Evolutionary conservation across 1,140 invertebrate species (phyloP).

Genomic region (Olivierus martensii): DNA sequence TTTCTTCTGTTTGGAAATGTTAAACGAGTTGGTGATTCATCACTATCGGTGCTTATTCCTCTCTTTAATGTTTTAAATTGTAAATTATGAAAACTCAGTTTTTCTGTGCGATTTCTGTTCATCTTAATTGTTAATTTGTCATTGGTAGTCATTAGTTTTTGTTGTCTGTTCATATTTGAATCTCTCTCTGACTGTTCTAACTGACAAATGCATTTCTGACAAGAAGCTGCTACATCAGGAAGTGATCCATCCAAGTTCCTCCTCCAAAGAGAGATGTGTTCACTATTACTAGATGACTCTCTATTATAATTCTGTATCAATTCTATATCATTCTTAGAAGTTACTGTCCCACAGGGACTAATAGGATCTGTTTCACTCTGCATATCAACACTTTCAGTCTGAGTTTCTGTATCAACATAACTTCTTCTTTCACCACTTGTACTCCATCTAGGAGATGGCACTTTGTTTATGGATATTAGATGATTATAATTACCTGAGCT

Average conservation of each 20-base stretch:
- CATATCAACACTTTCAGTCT: slow-evolving; percentile 44
- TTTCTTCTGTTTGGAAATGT: background rate
- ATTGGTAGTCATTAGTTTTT: no score
- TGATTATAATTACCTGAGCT: slow-evolving; percentile 4
- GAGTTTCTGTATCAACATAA: slow-evolving; percentile 45
- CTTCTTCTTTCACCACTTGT: background rate
- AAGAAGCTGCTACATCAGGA: no score
- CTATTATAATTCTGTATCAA: background rate
- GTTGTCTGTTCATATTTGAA: no score
- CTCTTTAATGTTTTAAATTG: background rate
- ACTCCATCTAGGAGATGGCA: background rate
- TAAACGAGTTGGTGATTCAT: background rate
- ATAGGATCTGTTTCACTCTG: slow-evolving; percentile 15
- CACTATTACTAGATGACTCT: background rate
- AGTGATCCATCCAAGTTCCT: background rate
- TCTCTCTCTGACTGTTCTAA: no score
- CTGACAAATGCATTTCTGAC: no score
- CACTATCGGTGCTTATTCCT: background rate
- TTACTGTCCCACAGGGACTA: background rate
- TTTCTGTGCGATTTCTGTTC: no score
- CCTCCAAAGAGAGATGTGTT: background rate
- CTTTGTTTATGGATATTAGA: slow-evolving; percentile 4
- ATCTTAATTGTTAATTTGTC: no score
- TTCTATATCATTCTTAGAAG: background rate
- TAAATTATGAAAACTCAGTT: background rate